Conservation (phyloP, 2,888 invertebrate species). For the Pollenia amentaria region DNA sequence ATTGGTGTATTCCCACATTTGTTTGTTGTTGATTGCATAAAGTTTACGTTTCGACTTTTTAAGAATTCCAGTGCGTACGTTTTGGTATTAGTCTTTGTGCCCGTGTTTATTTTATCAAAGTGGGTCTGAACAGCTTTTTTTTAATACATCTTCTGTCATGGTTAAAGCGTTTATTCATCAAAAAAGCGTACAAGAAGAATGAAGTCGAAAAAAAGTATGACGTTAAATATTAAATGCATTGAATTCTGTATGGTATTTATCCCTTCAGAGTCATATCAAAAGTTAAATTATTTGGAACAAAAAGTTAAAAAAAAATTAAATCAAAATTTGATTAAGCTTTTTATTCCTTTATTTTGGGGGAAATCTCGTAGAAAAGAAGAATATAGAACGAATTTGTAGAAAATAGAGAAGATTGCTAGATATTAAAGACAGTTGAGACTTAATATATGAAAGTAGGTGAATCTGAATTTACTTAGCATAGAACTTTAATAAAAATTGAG, state of each 20-base stretch:
- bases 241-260: slow-evolving; percentile 64
- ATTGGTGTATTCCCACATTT: slow-evolving; percentile 46
- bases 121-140: slow-evolving; percentile 30
- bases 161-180: slow-evolving; percentile 63
- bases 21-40: slow-evolving; percentile 59
- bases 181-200: neutral
- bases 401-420: neutral
- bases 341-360: slow-evolving; percentile 21
- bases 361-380: neutral
- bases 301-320: slow-evolving; percentile 57
- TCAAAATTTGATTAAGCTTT: slow-evolving; percentile 71
- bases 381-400: neutral
- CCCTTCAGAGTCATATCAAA: slow-evolving; percentile 71
- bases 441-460: too few relatives aligned
- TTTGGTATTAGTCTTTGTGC: slow-evolving; percentile 13
- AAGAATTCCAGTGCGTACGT: slow-evolving; percentile 35
- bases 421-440: neutral
- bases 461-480: too few relatives aligned
- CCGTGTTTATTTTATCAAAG: slow-evolving; percentile 34
- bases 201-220: slow-evolving; percentile 17
- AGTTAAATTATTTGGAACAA: slow-evolving; percentile 73
- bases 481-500: too few relatives aligned
- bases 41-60: slow-evolving; percentile 1
- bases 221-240: slow-evolving; percentile 68
- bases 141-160: slow-evolving; percentile 46